Conservation (phyloP, 2,113 vertebrate species). For the Phyllostomus discolor region DNA sequence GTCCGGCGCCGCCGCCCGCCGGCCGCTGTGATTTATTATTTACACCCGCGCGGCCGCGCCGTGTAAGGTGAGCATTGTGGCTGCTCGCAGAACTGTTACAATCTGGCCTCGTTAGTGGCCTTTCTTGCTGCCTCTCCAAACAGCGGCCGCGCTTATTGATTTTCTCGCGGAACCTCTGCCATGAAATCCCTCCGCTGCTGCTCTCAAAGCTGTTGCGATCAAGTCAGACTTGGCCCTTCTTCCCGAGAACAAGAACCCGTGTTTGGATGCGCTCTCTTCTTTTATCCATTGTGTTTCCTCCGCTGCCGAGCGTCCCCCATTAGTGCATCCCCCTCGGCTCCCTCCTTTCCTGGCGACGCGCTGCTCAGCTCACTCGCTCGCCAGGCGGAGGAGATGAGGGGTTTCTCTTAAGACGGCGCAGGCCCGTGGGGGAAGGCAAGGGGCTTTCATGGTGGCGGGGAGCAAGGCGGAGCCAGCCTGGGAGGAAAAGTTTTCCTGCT, state of each 20-base stretch:
- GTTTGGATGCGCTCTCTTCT: slow-evolving; percentile 79
- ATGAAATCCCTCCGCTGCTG: slow-evolving; percentile 83
- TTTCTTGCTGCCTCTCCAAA: slow-evolving; percentile 90
- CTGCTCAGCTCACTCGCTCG: background rate
- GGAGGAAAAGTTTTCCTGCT: slow-evolving; percentile 48
- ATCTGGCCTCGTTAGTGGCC: slow-evolving; percentile 92
- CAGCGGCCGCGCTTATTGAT: slow-evolving; percentile 89
- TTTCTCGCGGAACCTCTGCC: slow-evolving; percentile 86
- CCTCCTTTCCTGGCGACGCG: background rate
- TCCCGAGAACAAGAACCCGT: slow-evolving; percentile 82
- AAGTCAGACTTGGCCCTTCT: slow-evolving; percentile 86
- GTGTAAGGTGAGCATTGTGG: slow-evolving; percentile 88
- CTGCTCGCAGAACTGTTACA: slow-evolving; percentile 90
- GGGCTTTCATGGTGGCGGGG: slow-evolving; percentile 42
- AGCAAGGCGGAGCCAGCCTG: background rate
- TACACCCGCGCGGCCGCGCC: slow-evolving; percentile 91
- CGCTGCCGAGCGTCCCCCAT: slow-evolving; percentile 68
- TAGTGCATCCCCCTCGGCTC: slow-evolving; percentile 58
- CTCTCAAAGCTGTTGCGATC: slow-evolving; percentile 87
- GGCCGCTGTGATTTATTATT: slow-evolving; percentile 96
- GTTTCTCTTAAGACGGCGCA: background rate
- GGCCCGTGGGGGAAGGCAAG: slow-evolving; percentile 21
- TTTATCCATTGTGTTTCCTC: slow-evolving; percentile 73
- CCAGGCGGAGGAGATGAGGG: background rate
- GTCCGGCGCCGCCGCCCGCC: slow-evolving; percentile 90